Conservation (phyloP, 2,888 invertebrate genomes). For the Melipona beecheii region DNA sequence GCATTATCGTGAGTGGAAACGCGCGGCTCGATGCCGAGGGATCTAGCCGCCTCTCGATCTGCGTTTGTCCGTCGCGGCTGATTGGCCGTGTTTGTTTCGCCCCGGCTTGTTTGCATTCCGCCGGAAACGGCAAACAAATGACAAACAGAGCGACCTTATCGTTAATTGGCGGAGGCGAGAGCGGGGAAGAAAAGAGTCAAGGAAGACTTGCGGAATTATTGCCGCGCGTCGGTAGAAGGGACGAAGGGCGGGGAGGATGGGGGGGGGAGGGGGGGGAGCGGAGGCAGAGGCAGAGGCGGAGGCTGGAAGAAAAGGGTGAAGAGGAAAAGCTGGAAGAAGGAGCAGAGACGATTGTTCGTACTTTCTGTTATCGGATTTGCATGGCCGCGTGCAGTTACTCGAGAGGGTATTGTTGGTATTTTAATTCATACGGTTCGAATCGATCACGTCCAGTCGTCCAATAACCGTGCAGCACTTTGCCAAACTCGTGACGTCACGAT, state of each 20-base stretch:
- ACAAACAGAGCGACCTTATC: conserved; percentile 71
- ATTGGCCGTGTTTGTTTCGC: conserved; percentile 72
- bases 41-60: conserved; percentile 56
- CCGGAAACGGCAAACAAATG: conserved; percentile 78
- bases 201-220: conserved; percentile 69
- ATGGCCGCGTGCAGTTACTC: conserved; percentile 71
- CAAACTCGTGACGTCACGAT: conserved; percentile 47
- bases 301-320: conserved; percentile 54
- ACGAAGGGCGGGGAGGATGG: neutral
- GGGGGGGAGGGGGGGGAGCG: conserved; percentile 27
- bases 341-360: conserved; percentile 61
- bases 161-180: conserved; percentile 65
- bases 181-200: conserved; percentile 63
- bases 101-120: conserved; percentile 75
- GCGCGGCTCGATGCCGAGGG: conserved; percentile 35
- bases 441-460: conserved; percentile 69
- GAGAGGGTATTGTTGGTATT: conserved; percentile 69
- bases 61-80: conserved; percentile 67
- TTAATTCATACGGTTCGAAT: conserved; percentile 69
- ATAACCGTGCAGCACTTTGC: conserved; percentile 47
- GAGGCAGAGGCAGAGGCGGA: conserved; percentile 16
- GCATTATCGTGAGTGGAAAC: conserved; percentile 49
- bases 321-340: conserved; percentile 48
- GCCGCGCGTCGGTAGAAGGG: conserved; percentile 31
- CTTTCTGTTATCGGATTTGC: conserved; percentile 76